phyloP scores from a whole-genome alignment of 1,140 invertebrate species.

The Neelides sp. region DNA sequence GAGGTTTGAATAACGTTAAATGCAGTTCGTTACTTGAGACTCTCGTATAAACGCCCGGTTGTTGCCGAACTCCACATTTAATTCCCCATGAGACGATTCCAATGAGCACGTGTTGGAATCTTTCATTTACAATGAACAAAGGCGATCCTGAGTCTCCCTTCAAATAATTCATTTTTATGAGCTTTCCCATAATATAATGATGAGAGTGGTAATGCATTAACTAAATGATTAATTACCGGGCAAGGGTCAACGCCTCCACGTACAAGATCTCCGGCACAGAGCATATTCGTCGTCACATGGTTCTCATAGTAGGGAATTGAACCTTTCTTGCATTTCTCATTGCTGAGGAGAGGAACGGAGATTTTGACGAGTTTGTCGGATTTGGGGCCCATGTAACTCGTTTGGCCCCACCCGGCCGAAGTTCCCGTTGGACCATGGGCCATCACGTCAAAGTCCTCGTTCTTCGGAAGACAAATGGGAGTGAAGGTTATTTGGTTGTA shows the following conservation, averaged over 20 bases:
- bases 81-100: constrained; percentile 17
- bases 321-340: constrained; percentile 8
- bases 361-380: constrained; percentile 15
- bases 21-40: constrained; percentile 11
- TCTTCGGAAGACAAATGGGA: constrained; percentile 20
- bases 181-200: no score
- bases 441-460: constrained; percentile 1
- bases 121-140: constrained; percentile 8
- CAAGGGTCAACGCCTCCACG: constrained; percentile 13
- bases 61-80: constrained; percentile 6
- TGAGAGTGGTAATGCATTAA: no score
- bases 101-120: constrained; percentile 7
- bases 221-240: no score
- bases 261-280: constrained; percentile 16
- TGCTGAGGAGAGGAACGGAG: constrained; percentile 3
- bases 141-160: constrained; percentile 18
- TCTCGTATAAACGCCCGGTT: constrained; percentile 17
- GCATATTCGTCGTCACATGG: constrained; percentile 15
- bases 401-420: constrained; percentile 21
- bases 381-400: constrained; percentile 12
- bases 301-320: constrained; percentile 13
- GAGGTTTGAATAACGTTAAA: background rate
- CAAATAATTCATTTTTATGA: background rate
- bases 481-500: constrained; percentile 7
- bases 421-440: background rate